phyloP scores from a whole-genome alignment of 1,140 invertebrate genomes.

The Drosophila takahashii region DNA sequence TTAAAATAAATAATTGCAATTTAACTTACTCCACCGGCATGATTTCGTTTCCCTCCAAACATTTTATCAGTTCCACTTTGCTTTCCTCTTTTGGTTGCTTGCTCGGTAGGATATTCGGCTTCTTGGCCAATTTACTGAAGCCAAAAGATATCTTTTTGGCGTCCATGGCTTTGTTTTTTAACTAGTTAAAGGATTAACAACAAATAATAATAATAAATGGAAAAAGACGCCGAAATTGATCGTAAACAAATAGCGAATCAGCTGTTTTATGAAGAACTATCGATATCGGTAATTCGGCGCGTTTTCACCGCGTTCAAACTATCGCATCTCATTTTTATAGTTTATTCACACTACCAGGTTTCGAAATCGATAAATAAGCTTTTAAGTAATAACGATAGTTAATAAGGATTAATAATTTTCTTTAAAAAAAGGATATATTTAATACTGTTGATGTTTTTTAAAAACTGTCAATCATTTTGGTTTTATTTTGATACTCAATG shows the following conservation, averaged over 20 bases:
- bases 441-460: too few relatives aligned
- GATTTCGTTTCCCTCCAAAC: conserved; percentile 90
- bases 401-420: too few relatives aligned
- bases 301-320: neutral
- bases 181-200: neutral
- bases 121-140: conserved; percentile 89
- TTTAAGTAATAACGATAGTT: too few relatives aligned
- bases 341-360: too few relatives aligned
- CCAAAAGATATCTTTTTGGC: conserved; percentile 91
- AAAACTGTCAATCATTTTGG: too few relatives aligned
- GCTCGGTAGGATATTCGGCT: conserved; percentile 85
- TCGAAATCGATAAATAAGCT: too few relatives aligned
- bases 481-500: too few relatives aligned
- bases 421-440: too few relatives aligned
- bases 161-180: conserved; percentile 73
- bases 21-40: conserved; percentile 88
- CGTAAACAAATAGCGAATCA: conserved; percentile 69
- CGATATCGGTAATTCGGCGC: neutral
- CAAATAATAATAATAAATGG: conserved; percentile 6
- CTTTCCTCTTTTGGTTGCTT: conserved; percentile 84
- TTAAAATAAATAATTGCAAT: neutral
- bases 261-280: conserved; percentile 36
- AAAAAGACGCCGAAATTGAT: conserved; percentile 48
- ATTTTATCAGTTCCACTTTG: conserved; percentile 89
- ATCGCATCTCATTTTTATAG: too few relatives aligned